phyloP scores from a whole-genome alignment of 2,113 vertebrate species.

The Eonycteris spelaea region DNA sequence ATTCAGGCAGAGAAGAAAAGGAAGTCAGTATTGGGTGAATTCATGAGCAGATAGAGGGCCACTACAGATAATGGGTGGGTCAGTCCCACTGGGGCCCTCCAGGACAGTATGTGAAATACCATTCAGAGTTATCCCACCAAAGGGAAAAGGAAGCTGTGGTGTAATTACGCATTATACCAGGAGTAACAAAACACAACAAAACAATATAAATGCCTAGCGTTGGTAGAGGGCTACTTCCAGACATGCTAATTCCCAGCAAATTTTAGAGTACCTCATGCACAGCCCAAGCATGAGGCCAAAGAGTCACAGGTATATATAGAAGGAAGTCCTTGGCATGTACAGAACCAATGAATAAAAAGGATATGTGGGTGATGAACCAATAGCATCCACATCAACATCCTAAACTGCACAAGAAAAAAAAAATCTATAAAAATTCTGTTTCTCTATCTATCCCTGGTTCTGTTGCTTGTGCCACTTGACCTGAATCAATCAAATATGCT shows the following conservation, averaged over 20 bases:
- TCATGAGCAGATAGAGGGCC: background rate
- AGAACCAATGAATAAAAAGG: background rate
- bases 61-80: accelerated
- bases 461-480: background rate
- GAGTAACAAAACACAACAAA: background rate
- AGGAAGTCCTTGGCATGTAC: background rate
- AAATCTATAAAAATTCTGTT: background rate
- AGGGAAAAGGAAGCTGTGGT: background rate
- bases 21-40: background rate
- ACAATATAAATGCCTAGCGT: background rate
- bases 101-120: background rate
- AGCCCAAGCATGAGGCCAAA: background rate
- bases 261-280: background rate
- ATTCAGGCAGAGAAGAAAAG: background rate
- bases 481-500: background rate
- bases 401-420: background rate
- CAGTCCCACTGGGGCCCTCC: accelerated
- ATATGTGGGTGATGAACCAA: background rate
- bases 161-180: background rate
- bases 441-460: background rate
- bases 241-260: background rate
- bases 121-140: background rate
- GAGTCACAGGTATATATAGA: background rate
- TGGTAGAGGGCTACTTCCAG: background rate
- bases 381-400: background rate